Percentiles rank a stretch among this genome's conserved stretches.
Conservation (phyloP, 2,888 invertebrate species). For the Odontocerum albicorne region DNA sequence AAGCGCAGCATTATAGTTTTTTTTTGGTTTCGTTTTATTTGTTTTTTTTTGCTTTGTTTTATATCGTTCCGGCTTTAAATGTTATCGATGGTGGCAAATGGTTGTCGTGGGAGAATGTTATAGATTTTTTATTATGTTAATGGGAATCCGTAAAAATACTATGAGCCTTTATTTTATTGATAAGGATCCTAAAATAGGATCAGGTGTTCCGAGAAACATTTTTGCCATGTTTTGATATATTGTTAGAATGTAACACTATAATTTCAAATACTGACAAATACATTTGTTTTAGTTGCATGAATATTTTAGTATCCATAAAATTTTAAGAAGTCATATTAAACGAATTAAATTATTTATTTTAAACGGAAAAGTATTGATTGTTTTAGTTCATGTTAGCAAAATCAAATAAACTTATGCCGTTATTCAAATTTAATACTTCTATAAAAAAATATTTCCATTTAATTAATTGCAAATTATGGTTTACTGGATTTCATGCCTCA, state of each 20-base stretch:
- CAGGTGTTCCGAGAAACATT: too few species aligned
- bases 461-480: too few species aligned
- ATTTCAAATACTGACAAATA: too few species aligned
- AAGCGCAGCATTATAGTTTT: constrained; percentile 17
- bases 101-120: constrained; percentile 10
- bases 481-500: too few species aligned
- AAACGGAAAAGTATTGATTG: too few species aligned
- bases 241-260: too few species aligned
- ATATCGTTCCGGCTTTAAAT: constrained; percentile 5
- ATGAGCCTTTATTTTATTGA: constrained; percentile 10
- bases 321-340: not conserved
- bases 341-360: not conserved
- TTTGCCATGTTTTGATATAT: too few species aligned
- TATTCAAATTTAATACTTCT: too few species aligned
- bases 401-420: too few species aligned
- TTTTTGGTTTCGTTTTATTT: constrained; percentile 18
- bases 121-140: constrained; percentile 20
- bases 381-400: too few species aligned
- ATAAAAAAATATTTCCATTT: too few species aligned
- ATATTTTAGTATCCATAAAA: not conserved
- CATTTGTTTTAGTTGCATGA: too few species aligned
- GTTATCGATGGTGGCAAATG: constrained; percentile 22
- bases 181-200: constrained; percentile 17
- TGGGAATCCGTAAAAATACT: constrained; percentile 15
- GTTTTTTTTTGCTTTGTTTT: constrained; percentile 24